phyloP scores from a whole-genome alignment of 2,113 vertebrate genomes.

The Casuarius casuarius region DNA sequence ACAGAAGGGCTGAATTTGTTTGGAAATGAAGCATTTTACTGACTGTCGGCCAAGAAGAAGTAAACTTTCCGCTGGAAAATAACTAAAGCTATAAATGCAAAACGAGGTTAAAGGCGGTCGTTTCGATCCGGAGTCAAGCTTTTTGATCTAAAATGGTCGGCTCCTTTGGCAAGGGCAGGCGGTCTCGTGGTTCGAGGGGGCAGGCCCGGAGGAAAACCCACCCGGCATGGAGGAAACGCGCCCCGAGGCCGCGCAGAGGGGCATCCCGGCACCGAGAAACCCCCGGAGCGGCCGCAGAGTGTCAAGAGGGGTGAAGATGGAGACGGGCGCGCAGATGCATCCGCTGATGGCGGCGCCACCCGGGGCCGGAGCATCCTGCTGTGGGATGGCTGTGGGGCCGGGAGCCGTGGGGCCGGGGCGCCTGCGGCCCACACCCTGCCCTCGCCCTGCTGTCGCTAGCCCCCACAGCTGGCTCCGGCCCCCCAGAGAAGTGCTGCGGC shows the following conservation, averaged over 20 bases:
- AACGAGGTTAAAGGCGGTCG: neutral
- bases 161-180: too few species aligned
- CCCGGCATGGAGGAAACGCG: too few species aligned
- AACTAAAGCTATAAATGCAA: neutral
- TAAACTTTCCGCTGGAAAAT: neutral
- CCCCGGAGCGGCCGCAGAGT: too few species aligned
- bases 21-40: neutral
- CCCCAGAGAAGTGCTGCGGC: too few species aligned
- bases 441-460: accelerated
- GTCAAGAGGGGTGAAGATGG: neutral
- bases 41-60: neutral
- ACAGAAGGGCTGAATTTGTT: neutral
- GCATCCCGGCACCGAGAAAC: too few species aligned
- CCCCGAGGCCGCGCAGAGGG: too few species aligned
- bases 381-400: accelerated
- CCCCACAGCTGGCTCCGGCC: too few species aligned
- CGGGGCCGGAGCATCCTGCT: too few species aligned
- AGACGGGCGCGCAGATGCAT: neutral
- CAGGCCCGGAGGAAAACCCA: too few species aligned
- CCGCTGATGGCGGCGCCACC: accelerated
- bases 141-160: too few species aligned
- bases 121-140: too few species aligned
- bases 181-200: too few species aligned
- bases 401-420: neutral
- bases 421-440: neutral